These are phyloP conservation scores for Synergus laeviventris DNA, from an alignment of 2,888 invertebrate species.

Conservation along the genomic window DNA sequence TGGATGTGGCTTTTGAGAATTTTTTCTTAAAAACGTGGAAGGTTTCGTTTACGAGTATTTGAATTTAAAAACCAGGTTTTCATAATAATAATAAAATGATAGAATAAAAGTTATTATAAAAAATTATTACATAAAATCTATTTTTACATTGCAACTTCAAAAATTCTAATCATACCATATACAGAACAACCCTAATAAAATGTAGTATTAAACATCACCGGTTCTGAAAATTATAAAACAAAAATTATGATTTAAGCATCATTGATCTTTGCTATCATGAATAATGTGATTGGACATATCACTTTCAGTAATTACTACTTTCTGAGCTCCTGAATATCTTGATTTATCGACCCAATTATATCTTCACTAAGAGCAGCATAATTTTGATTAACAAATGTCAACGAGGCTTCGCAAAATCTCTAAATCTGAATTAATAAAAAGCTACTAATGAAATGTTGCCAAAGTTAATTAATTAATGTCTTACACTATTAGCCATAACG, in stretches of 20 bases:
- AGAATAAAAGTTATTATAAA: too few relatives aligned
- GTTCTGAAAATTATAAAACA: background rate
- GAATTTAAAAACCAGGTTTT: too few relatives aligned
- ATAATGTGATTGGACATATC: background rate
- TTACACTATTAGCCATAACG: too few relatives aligned
- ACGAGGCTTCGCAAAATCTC: too few relatives aligned
- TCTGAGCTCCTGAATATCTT: background rate
- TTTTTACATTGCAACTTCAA: too few relatives aligned
- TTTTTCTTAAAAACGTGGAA: background rate
- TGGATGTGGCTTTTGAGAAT: background rate
- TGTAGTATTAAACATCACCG: too few relatives aligned
- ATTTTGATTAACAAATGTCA: background rate
- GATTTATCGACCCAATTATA: too few relatives aligned
- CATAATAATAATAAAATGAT: too few relatives aligned
- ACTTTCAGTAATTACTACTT: background rate
- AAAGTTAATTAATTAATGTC: background rate
- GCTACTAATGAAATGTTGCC: background rate
- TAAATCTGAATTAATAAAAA: background rate
- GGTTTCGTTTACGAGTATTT: too few relatives aligned
- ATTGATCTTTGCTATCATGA: background rate
- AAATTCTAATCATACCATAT: too few relatives aligned
- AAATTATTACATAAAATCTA: too few relatives aligned
- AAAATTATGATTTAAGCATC: background rate
- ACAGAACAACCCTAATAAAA: too few relatives aligned
- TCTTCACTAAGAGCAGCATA: background rate